phyloP scores from a whole-genome alignment of 92 coral and sea anemone species.

The Porites divaricata region DNA sequence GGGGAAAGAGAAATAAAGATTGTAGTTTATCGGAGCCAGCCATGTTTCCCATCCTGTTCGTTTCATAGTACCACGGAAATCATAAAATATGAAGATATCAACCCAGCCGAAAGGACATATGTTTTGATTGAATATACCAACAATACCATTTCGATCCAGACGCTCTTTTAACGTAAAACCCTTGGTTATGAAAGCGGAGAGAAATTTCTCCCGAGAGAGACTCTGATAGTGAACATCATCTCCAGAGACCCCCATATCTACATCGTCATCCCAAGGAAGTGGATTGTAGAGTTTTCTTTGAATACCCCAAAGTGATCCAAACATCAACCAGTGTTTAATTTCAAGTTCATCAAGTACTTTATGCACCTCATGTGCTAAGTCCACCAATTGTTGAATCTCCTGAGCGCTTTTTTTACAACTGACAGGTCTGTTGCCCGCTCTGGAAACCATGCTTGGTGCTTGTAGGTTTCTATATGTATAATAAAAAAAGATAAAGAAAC shows the following conservation, averaged over 20 bases:
- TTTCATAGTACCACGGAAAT: background rate
- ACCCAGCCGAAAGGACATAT: background rate
- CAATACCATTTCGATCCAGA: background rate
- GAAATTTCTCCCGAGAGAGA: background rate
- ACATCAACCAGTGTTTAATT: conserved; percentile 6
- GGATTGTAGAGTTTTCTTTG: background rate
- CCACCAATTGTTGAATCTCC: too few species aligned
- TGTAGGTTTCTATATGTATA: conserved; percentile 1
- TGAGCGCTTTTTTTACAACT: too few species aligned
- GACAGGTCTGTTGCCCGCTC: background rate
- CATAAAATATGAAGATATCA: background rate
- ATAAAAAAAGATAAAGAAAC: background rate
- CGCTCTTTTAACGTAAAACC: background rate
- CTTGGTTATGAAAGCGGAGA: background rate
- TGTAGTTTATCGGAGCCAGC: too few species aligned
- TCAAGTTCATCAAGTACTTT: background rate
- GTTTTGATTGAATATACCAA: background rate
- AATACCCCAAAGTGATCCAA: background rate
- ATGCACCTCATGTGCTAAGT: too few species aligned
- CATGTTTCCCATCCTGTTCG: too few species aligned
- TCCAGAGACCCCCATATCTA: background rate
- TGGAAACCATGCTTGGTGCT: background rate
- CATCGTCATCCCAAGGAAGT: conserved; percentile 14
- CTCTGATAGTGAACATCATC: background rate
- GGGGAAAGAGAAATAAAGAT: too few species aligned